Conservation (phyloP, 1,140 invertebrate species). For the Heterodera carotae region DNA sequence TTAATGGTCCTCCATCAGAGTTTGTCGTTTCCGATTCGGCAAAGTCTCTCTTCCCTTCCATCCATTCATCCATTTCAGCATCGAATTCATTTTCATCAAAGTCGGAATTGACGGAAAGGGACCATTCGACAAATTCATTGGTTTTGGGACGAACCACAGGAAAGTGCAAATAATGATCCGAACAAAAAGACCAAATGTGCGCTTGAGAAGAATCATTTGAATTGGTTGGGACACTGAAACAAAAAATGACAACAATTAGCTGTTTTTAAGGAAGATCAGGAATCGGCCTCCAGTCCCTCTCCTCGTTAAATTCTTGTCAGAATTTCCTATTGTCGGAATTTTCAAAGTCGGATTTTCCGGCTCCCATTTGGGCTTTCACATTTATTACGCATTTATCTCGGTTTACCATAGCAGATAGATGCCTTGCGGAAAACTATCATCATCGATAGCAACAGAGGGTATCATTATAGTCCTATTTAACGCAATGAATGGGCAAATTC, state of each 20-base stretch:
- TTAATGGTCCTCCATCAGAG: conserved; percentile 32
- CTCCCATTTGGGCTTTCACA: too few relatives aligned
- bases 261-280: too few relatives aligned
- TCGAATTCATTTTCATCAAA: conserved; percentile 36
- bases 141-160: conserved; percentile 9
- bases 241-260: background rate
- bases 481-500: too few relatives aligned
- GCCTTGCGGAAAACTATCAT: too few relatives aligned
- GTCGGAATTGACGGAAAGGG: conserved; percentile 38
- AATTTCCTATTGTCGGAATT: conserved; percentile 1
- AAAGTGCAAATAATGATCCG: conserved; percentile 44
- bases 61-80: conserved; percentile 33
- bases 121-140: conserved; percentile 43
- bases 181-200: conserved; percentile 43
- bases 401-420: too few relatives aligned
- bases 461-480: too few relatives aligned
- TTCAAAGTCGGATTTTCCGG: too few relatives aligned
- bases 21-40: conserved; percentile 48
- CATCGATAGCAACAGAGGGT: too few relatives aligned
- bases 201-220: background rate
- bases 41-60: conserved; percentile 14
- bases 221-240: conserved; percentile 12
- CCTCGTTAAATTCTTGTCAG: too few relatives aligned
- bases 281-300: too few relatives aligned
- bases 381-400: too few relatives aligned